Percentiles rank a stretch among this genome's conserved stretches.
Conservation (phyloP, 1,140 invertebrate species). For the Aethina tumida region DNA sequence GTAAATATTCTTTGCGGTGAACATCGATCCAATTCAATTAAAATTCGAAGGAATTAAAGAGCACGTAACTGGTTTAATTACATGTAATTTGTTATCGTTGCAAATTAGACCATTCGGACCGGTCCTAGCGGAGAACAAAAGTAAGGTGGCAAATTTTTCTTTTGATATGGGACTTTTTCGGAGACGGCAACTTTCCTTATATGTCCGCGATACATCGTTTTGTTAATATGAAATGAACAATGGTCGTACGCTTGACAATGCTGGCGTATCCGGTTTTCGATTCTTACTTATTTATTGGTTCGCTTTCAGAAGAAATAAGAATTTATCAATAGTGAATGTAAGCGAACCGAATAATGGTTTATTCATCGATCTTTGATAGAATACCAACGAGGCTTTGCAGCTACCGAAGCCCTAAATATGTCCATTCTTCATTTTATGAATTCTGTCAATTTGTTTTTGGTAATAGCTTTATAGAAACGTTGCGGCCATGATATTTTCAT, state of each 20-base stretch:
- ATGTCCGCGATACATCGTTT: slow-evolving; percentile 23
- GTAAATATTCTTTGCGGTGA: too few relatives aligned
- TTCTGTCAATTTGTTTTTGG: slow-evolving; percentile 13
- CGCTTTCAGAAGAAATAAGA: slow-evolving; percentile 28
- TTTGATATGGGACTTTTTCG: slow-evolving; percentile 11
- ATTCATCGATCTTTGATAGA: slow-evolving; percentile 10
- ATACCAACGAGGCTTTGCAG: slow-evolving; percentile 12
- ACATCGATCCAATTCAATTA: slow-evolving; percentile 15
- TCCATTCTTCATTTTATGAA: slow-evolving; percentile 9
- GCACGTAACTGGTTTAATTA: slow-evolving; percentile 16
- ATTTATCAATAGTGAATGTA: slow-evolving; percentile 29
- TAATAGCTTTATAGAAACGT: too few relatives aligned
- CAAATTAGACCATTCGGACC: slow-evolving; percentile 12
- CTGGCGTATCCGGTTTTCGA: slow-evolving; percentile 20
- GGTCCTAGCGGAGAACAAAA: slow-evolving; percentile 10
- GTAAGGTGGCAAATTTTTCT: slow-evolving; percentile 23
- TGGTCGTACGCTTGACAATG: slow-evolving; percentile 30
- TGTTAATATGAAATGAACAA: slow-evolving; percentile 31
- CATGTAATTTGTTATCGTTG: slow-evolving; percentile 19
- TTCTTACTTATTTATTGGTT: slow-evolving; percentile 27
- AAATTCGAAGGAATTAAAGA: slow-evolving; percentile 13
- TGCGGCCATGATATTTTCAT: too few relatives aligned
- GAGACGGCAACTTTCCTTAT: slow-evolving; percentile 20
- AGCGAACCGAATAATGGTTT: slow-evolving; percentile 19
- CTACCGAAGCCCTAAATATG: slow-evolving; percentile 8